Percentiles rank a stretch among this genome's conserved stretches.
These are phyloP conservation scores for Hippoglossus hippoglossus DNA, from an alignment of 2,797 vertebrate genomes.

Conservation along the genomic window DNA sequence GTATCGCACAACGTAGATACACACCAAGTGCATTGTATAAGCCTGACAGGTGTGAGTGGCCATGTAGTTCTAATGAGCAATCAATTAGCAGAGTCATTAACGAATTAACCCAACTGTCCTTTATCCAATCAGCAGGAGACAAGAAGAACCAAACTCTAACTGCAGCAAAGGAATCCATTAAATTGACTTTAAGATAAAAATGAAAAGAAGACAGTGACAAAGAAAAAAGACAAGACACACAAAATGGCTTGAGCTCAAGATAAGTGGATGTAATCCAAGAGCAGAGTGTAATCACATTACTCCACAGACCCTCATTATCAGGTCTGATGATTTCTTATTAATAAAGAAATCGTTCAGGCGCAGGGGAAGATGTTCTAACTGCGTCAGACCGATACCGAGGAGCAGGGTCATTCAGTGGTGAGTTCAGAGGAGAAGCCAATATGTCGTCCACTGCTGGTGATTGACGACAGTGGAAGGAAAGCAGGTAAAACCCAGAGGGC, in stretches of 20 bases:
- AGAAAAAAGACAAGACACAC: too few species aligned
- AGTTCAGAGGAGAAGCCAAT: background rate
- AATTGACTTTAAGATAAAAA: too few species aligned
- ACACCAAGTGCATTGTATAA: too few species aligned
- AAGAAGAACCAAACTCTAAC: background rate
- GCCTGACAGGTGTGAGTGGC: too few species aligned
- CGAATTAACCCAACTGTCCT: too few species aligned
- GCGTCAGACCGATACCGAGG: background rate
- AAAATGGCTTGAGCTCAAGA: background rate
- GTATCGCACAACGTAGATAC: background rate
- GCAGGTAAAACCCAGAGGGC: slow-evolving; percentile 1
- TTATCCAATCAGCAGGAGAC: too few species aligned
- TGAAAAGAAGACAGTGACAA: too few species aligned
- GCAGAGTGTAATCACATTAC: slow-evolving; percentile 9
- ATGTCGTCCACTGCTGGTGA: slow-evolving; percentile 11
- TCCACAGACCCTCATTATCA: background rate
- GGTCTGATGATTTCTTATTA: background rate
- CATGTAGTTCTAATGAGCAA: too few species aligned
- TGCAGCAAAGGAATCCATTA: background rate
- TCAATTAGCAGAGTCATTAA: too few species aligned
- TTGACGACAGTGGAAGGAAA: slow-evolving; percentile 10
- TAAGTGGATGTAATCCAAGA: background rate
- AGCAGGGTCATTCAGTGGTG: slow-evolving; percentile 21
- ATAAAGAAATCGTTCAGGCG: too few species aligned
- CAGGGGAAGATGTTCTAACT: background rate